These are phyloP conservation scores for Clinocottus analis DNA, from an alignment of 2,113 vertebrate species.

Conservation along the genomic window DNA sequence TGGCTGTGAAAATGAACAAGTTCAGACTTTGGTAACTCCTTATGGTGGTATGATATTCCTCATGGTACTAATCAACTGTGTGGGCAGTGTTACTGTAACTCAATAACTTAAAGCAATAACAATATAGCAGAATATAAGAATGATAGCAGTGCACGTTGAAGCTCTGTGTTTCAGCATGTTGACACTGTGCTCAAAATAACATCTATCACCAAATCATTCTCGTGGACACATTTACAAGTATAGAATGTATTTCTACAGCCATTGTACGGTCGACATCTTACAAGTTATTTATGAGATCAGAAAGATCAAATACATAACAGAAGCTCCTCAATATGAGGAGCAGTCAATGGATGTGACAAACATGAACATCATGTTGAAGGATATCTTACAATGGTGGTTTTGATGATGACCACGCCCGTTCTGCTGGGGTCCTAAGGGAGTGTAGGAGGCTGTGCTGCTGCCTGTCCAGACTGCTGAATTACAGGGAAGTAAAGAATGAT, in stretches of 20 bases:
- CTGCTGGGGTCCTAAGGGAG: constrained; percentile 79
- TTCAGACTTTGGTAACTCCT: not conserved
- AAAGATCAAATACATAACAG: not conserved
- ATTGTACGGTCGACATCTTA: too few relatives aligned
- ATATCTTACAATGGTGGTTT: constrained; percentile 78
- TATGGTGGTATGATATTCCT: not conserved
- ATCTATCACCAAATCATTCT: not conserved
- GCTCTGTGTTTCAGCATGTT: not conserved
- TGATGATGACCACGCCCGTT: constrained; percentile 80
- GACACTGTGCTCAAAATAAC: not conserved
- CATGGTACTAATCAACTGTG: not conserved
- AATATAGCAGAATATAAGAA: too few relatives aligned
- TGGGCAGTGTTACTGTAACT: not conserved
- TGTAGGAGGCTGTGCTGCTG: constrained; percentile 82
- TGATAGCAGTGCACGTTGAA: not conserved
- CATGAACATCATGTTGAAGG: not conserved
- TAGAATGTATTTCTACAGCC: not conserved
- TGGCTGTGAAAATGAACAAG: not conserved
- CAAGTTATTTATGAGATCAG: not conserved
- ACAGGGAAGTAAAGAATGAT: constrained; percentile 9
- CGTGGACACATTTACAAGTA: not conserved
- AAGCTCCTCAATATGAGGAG: not conserved
- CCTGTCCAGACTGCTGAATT: constrained; percentile 83
- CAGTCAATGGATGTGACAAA: not conserved
- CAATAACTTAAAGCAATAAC: not conserved